Evolutionary conservation across 2,888 invertebrate species (phyloP).

Genomic region (Oxytorus armatus): DNA sequence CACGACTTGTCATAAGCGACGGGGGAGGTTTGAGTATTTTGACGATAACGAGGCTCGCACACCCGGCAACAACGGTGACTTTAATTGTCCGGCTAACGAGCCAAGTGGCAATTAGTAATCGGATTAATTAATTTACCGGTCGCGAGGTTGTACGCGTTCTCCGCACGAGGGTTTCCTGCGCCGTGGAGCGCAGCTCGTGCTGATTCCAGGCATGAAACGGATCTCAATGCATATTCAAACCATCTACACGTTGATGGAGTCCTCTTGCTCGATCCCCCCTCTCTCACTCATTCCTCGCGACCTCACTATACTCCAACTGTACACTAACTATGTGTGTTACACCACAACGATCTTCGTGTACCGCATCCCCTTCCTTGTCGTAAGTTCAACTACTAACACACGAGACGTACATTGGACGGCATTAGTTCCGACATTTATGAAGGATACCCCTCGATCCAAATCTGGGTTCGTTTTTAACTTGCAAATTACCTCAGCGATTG

Average conservation of each 20-base stretch:
- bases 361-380: background rate
- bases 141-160: conserved; percentile 35
- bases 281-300: conserved; percentile 16
- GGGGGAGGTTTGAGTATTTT: conserved; percentile 28
- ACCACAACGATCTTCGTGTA: conserved; percentile 22
- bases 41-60: conserved; percentile 63
- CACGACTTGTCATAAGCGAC: background rate
- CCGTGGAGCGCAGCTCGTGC: conserved; percentile 6
- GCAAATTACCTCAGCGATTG: background rate
- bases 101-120: conserved; percentile 72
- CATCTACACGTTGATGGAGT: conserved; percentile 47
- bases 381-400: conserved; percentile 23
- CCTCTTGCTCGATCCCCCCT: conserved; percentile 13
- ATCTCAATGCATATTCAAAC: conserved; percentile 64
- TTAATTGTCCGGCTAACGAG: conserved; percentile 70
- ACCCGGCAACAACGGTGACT: conserved; percentile 63
- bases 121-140: conserved; percentile 72
- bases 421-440: conserved; percentile 26
- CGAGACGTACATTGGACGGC: conserved; percentile 39
- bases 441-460: background rate
- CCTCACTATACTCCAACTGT: conserved; percentile 9
- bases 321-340: conserved; percentile 23
- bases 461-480: background rate
- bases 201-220: conserved; percentile 52
- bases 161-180: conserved; percentile 27